Percentiles rank a stretch among this genome's conserved stretches.
These are phyloP conservation scores for Diadema setosum DNA, from an alignment of 35 echinoderm and acorn worm genomes.

Conservation along the genomic window DNA sequence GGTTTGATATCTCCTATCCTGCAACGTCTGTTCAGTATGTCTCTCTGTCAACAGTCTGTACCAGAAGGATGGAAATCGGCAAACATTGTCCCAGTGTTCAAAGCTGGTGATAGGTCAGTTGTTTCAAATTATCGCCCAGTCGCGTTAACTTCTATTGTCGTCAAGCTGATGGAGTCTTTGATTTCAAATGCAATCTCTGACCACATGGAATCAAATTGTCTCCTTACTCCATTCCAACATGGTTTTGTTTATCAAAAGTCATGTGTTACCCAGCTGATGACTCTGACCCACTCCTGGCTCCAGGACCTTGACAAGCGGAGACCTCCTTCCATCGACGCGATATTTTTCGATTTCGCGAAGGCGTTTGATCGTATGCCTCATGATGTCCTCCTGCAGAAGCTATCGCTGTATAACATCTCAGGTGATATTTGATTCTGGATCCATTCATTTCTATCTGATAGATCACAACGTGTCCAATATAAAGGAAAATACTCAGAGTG, in stretches of 20 bases:
- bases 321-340: neutral
- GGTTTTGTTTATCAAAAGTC: constrained; percentile 12
- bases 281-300: too few relatives aligned
- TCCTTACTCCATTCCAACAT: neutral
- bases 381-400: constrained; percentile 25
- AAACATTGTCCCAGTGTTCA: constrained; percentile 36
- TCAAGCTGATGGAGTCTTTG: constrained; percentile 16
- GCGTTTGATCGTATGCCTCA: too few relatives aligned
- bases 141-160: constrained; percentile 5
- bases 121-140: constrained; percentile 40
- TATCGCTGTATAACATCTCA: constrained; percentile 21
- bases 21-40: neutral
- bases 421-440: constrained; percentile 41
- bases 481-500: neutral
- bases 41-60: neutral
- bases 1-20: neutral
- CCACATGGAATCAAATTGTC: neutral
- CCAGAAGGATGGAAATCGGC: constrained; percentile 13
- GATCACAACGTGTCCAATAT: neutral
- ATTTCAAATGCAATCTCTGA: too few relatives aligned
- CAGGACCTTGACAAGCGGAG: neutral
- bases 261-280: neutral
- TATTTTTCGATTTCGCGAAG: constrained; percentile 32
- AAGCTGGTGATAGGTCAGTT: constrained; percentile 25
- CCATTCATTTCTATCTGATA: neutral